A percentile compares a stretch with the other conserved stretches of the same genome.
Evolutionary conservation across 2,113 vertebrate species (phyloP).

Genomic region (Nipponia nippon): DNA sequence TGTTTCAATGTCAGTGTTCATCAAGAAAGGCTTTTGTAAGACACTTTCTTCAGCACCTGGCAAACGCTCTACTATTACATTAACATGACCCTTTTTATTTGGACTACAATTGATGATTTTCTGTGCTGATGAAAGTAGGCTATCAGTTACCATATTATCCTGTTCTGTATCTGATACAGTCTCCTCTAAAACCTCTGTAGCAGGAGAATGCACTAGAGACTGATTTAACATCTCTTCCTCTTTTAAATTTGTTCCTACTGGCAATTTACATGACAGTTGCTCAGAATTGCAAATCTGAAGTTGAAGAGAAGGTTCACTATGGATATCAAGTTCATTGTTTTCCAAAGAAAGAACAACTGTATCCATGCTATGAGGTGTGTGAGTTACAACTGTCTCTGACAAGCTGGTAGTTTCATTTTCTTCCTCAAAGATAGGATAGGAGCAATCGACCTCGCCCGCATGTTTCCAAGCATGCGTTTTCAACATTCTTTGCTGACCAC

Average conservation of each 20-base stretch:
- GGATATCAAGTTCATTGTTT: constrained; percentile 68
- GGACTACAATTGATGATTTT: constrained; percentile 93
- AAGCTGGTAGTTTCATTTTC: constrained; percentile 71
- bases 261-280: constrained; percentile 8
- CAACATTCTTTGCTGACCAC: constrained; percentile 94
- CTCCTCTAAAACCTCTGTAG: constrained; percentile 77
- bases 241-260: constrained; percentile 20
- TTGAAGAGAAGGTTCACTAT: constrained; percentile 73
- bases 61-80: constrained; percentile 96
- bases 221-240: constrained; percentile 28
- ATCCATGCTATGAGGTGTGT: constrained; percentile 65
- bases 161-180: constrained; percentile 78
- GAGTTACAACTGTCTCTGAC: constrained; percentile 55
- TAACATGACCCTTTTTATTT: constrained; percentile 89
- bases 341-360: constrained; percentile 83
- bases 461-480: constrained; percentile 99
- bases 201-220: constrained; percentile 47
- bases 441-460: constrained; percentile 92
- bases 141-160: constrained; percentile 78
- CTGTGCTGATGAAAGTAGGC: constrained; percentile 92
- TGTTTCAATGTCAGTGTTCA: constrained; percentile 74
- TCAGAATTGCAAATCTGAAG: constrained; percentile 82
- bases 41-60: constrained; percentile 85
- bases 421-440: constrained; percentile 95
- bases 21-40: constrained; percentile 80